These are phyloP conservation scores for Amiota communis DNA, from an alignment of 2,888 invertebrate species.

Conservation along the genomic window DNA sequence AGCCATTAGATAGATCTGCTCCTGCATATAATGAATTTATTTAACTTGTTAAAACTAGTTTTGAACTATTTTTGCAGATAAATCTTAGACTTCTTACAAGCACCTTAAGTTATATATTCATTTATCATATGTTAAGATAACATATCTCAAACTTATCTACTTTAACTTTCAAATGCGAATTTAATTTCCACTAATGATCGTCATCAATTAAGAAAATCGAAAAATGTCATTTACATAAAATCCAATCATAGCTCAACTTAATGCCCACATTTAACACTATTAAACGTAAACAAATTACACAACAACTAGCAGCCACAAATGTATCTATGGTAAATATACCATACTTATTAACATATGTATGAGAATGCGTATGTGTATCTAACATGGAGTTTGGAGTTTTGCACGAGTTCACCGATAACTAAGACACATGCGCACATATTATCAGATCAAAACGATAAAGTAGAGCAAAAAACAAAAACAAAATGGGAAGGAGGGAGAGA, in stretches of 20 bases:
- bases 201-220: background rate
- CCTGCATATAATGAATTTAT: too few species aligned
- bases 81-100: too few species aligned
- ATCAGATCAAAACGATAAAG: slow-evolving; percentile 13
- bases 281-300: slow-evolving; percentile 7
- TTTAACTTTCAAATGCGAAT: too few species aligned
- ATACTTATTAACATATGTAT: background rate
- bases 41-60: too few species aligned
- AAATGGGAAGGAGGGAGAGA: background rate
- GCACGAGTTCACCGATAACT: background rate
- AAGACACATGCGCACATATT: slow-evolving; percentile 8
- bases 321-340: background rate
- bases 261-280: slow-evolving; percentile 13
- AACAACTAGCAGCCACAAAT: background rate
- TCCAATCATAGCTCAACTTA: slow-evolving; percentile 2
- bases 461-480: too few species aligned
- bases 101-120: too few species aligned
- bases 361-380: background rate
- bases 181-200: background rate
- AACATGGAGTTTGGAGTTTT: background rate
- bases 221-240: background rate
- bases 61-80: too few species aligned
- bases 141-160: too few species aligned
- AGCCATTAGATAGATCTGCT: too few species aligned
- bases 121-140: too few species aligned